Percentiles rank a stretch among this genome's conserved stretches.
phyloP scores from a whole-genome alignment of 2,113 vertebrate genomes.

The Neomonachus schauinslandi region DNA sequence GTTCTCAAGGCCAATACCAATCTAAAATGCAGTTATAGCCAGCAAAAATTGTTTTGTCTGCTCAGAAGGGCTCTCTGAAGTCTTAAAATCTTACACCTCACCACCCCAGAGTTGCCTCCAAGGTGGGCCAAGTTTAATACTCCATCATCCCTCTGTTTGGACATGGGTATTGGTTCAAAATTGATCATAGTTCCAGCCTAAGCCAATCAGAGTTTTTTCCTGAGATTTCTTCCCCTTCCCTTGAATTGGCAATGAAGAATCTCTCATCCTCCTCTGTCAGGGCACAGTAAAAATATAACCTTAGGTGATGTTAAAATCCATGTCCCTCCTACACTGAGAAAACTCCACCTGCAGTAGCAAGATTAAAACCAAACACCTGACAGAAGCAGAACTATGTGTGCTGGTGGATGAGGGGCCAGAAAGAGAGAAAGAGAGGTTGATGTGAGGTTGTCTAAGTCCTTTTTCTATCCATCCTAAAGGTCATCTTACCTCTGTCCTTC shows the following conservation, averaged over 20 bases:
- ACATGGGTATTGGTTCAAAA: not conserved
- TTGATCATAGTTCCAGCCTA: not conserved
- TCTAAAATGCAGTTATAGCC: not conserved
- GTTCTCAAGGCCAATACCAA: not conserved
- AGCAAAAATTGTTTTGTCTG: not conserved
- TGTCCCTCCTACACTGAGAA: not conserved
- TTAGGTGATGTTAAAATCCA: not conserved
- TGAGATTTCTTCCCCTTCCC: not conserved
- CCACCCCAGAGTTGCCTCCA: not conserved
- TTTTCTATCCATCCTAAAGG: not conserved
- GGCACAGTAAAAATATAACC: not conserved
- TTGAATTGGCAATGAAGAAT: not conserved
- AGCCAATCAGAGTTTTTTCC: not conserved
- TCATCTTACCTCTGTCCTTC: not conserved
- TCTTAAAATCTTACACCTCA: not conserved
- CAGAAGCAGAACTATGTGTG: not conserved
- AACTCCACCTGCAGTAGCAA: not conserved
- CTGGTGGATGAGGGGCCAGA: not conserved
- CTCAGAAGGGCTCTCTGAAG: not conserved
- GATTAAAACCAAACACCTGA: not conserved
- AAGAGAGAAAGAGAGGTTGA: not conserved
- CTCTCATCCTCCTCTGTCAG: not conserved
- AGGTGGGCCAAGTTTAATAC: not conserved
- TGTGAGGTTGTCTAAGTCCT: not conserved
- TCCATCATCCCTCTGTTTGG: not conserved